These are phyloP conservation scores for Ptychochromis oligacanthus DNA, from an alignment of 2,113 vertebrate species.

Conservation along the genomic window DNA sequence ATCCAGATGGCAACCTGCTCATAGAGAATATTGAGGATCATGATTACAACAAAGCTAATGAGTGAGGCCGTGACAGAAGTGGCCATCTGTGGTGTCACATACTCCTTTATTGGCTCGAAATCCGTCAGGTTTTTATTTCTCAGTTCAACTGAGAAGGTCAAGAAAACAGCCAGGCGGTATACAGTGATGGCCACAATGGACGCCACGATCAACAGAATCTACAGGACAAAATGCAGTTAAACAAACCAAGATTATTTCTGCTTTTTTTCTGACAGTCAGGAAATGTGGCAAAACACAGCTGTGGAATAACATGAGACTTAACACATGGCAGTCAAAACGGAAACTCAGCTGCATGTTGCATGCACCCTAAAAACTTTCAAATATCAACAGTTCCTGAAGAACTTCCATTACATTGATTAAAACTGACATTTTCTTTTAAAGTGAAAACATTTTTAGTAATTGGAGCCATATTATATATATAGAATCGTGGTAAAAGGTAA, in stretches of 20 bases:
- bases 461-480: not conserved
- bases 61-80: conserved; percentile 91
- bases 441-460: accelerated
- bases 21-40: conserved; percentile 91
- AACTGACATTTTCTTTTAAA: not conserved
- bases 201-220: conserved; percentile 91
- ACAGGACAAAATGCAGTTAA: not conserved
- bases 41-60: conserved; percentile 92
- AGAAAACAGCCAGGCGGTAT: conserved; percentile 91
- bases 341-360: not conserved
- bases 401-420: not conserved
- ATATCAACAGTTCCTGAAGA: not conserved
- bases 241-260: not conserved
- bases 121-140: conserved; percentile 74
- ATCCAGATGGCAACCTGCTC: conserved; percentile 93
- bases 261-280: not conserved
- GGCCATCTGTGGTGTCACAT: conserved; percentile 92
- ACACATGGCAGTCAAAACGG: not conserved
- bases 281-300: not conserved
- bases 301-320: not conserved
- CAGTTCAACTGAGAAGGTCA: conserved; percentile 84
- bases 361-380: not conserved
- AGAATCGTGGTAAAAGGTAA: not conserved
- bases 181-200: conserved; percentile 93
- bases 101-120: conserved; percentile 86